Base-by-base conservation (phyloP, 2,113 vertebrate genomes). In the Leucopternis melanops region DNA sequence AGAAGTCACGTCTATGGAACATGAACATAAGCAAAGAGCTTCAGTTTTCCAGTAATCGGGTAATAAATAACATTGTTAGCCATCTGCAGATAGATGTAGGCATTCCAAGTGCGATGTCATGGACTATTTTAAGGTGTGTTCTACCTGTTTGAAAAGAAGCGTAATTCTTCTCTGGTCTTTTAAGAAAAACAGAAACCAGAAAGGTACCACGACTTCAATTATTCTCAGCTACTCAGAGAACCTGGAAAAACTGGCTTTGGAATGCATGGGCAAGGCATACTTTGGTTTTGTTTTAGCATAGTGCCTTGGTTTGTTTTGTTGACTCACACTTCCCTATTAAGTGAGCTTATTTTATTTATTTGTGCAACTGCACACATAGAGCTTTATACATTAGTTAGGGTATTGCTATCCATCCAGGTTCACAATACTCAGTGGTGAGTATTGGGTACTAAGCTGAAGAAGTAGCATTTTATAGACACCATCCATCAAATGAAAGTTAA, bases 151-250 rank as follows among this genome's bases (percentile, higher is more conserved):
- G 29, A 88, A 92, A 59, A 74, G 17, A 75, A 93, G 67, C 13
- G 2, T 44, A 77, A 63, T 70, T 87, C 22, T 36, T 61, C 19
- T 79, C 57, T 62, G 47, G 8, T 62, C 5, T 63, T 57, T 84
- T 26, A 94, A 86, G 66, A 69, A 4, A 72, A 93, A 54, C 26
- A 66, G 15, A 85, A 66, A 27, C 4, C 19, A 58, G 29, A 77
- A 94, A 71, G 11, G 19, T 20, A 72, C 11, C 0, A 0, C 0
- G 5, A 79, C 6, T 71, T 57, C 59, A 31, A 32, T 61, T 83
- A 31, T 63, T 59, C 21, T 75, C 22, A 40, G 13, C 16, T 63
- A 38, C 16, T 40, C 23, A 22, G 27, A 73, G 34, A 91, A 47
- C 10, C 11, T 67, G 47, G 38, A 81, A 87, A 81, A 66, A 54